Evolutionary conservation across 1,140 invertebrate species (phyloP).

Genomic region (Neodiprion lecontei): DNA sequence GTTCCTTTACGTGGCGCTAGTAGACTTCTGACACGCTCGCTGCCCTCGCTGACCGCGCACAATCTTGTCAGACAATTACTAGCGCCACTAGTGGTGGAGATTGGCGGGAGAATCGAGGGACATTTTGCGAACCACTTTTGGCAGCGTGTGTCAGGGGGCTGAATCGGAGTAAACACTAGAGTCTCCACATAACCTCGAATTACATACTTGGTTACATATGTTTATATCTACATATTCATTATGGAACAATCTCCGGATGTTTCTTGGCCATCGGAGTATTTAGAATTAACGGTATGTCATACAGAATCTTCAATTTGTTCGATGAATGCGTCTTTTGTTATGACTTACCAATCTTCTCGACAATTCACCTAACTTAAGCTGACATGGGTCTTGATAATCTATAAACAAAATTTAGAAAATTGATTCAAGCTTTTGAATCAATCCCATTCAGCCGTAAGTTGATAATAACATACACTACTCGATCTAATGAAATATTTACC

Average conservation of each 20-base stretch:
- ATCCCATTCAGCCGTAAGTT: background rate
- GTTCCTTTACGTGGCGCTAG: no score
- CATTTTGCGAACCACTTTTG: no score
- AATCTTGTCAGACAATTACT: no score
- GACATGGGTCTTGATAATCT: constrained; percentile 7
- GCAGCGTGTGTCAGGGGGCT: no score
- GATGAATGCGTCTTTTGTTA: background rate
- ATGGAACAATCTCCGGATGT: constrained; percentile 31
- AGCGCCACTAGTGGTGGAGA: no score
- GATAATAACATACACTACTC: no score
- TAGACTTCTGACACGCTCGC: no score
- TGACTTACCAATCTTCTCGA: background rate
- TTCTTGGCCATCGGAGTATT: constrained; percentile 36
- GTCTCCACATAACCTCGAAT: background rate
- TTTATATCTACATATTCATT: background rate
- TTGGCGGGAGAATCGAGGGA: no score
- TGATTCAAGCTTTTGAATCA: background rate
- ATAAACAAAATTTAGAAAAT: background rate
- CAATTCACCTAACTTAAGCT: background rate
- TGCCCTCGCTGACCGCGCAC: no score
- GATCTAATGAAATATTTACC: constrained; percentile 16
- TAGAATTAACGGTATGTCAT: constrained; percentile 34
- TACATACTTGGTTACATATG: background rate
- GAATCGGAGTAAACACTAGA: no score
- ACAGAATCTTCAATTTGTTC: background rate